These are phyloP conservation scores for Willowsia nigromaculata DNA, from an alignment of 2,888 invertebrate genomes.

Conservation along the genomic window DNA sequence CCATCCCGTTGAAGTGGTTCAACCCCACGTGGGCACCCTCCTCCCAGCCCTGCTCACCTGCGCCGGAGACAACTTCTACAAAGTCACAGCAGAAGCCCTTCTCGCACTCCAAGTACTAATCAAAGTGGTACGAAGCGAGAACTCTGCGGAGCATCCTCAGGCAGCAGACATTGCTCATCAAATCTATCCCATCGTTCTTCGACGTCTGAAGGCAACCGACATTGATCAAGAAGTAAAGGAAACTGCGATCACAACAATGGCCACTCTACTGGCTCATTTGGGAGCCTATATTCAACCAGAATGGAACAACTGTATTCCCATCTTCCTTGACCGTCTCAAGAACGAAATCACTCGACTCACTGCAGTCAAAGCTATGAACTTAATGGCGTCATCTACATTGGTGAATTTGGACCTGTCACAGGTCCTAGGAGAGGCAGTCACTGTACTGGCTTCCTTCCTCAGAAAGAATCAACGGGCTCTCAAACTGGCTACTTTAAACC, in stretches of 20 bases:
- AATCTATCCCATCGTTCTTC: constrained; percentile 77
- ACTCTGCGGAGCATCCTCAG: constrained; percentile 74
- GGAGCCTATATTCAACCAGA: constrained; percentile 85
- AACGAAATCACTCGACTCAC: constrained; percentile 98
- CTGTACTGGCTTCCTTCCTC: constrained; percentile 94
- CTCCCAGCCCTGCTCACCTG: constrained; percentile 92
- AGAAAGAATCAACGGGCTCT: constrained; percentile 97
- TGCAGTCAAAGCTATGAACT: constrained; percentile 96
- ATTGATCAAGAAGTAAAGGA: constrained; percentile 99
- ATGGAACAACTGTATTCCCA: constrained; percentile 91
- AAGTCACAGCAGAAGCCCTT: constrained; percentile 98
- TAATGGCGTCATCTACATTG: constrained; percentile 94
- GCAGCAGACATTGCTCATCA: constrained; percentile 72
- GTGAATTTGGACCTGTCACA: constrained; percentile 75
- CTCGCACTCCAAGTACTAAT: constrained; percentile 95
- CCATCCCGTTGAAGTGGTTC: constrained; percentile 89
- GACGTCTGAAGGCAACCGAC: constrained; percentile 91
- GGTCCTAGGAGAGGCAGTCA: constrained; percentile 90
- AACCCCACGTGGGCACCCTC: constrained; percentile 88
- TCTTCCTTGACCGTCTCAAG: constrained; percentile 95
- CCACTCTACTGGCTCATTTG: constrained; percentile 94
- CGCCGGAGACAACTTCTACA: constrained; percentile 98
- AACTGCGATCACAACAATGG: constrained; percentile 97
- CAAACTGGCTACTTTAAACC: constrained; percentile 92
- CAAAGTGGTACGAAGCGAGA: constrained; percentile 89